Evolutionary conservation across 30 jellyfish, hydroid and myxozoan genomes (phyloP).

Genomic region (Euphysa ruthae): DNA sequence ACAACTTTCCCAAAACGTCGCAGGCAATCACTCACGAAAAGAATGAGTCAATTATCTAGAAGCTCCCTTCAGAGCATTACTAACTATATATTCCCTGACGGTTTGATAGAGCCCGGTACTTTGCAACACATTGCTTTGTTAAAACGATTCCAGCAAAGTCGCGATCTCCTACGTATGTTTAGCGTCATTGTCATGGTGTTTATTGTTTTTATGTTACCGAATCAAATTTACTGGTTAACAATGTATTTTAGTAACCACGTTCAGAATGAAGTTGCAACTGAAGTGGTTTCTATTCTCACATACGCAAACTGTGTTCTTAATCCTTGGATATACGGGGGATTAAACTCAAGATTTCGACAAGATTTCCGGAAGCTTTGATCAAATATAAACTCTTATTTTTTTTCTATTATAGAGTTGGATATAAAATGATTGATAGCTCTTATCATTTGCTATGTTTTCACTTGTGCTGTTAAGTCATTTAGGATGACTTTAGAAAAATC

Average conservation of each 20-base stretch:
- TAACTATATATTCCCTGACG: neutral
- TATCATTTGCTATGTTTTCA: too few relatives aligned
- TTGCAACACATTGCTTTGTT: conserved; percentile 6
- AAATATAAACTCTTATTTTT: too few relatives aligned
- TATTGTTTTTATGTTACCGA: conserved; percentile 21
- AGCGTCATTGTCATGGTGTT: conserved; percentile 20
- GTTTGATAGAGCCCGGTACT: neutral
- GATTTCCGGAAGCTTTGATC: too few relatives aligned
- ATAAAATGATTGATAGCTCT: too few relatives aligned
- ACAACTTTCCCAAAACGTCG: too few relatives aligned
- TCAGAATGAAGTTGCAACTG: neutral
- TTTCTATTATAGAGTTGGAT: too few relatives aligned
- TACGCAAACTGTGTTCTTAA: conserved; percentile 21
- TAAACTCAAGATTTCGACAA: conserved; percentile 9
- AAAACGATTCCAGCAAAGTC: conserved; percentile 11
- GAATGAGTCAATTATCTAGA: too few relatives aligned
- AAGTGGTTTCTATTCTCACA: conserved; percentile 5
- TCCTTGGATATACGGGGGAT: conserved; percentile 22
- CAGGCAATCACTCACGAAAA: too few relatives aligned
- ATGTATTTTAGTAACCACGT: neutral
- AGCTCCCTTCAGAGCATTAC: neutral
- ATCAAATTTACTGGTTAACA: conserved; percentile 18
- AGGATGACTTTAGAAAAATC: too few relatives aligned
- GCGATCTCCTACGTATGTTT: conserved; percentile 12
- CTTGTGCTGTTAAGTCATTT: too few relatives aligned